phyloP scores from a whole-genome alignment of 2,888 invertebrate genomes.

The Lomographa bimaculata region DNA sequence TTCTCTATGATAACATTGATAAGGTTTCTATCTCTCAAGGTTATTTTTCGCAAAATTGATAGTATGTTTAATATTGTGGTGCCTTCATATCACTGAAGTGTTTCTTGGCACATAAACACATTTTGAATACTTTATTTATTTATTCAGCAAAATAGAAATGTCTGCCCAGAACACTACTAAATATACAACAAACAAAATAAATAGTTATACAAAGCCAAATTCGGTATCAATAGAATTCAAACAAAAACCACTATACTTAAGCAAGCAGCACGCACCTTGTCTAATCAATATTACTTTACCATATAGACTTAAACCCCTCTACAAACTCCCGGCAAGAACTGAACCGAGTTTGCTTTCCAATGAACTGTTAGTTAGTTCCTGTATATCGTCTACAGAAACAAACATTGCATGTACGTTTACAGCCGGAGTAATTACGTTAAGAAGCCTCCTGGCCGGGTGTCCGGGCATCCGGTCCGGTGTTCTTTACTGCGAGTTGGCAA shows the following conservation, averaged over 20 bases:
- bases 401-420: conserved; percentile 40
- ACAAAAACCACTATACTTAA: too few relatives aligned
- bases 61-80: too few relatives aligned
- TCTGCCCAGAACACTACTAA: too few relatives aligned
- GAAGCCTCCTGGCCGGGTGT: conserved; percentile 38
- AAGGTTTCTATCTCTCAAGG: conserved; percentile 2
- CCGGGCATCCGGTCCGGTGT: conserved; percentile 43
- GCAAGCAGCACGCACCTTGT: conserved; percentile 4
- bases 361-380: conserved; percentile 33
- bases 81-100: too few relatives aligned
- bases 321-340: conserved; percentile 7
- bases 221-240: too few relatives aligned
- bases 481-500: conserved; percentile 53
- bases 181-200: too few relatives aligned
- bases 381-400: conserved; percentile 25
- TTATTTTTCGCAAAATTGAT: too few relatives aligned
- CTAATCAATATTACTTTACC: conserved; percentile 13
- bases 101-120: too few relatives aligned
- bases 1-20: conserved; percentile 11
- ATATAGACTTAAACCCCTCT: conserved; percentile 12
- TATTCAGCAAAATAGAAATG: too few relatives aligned
- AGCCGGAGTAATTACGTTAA: conserved; percentile 61
- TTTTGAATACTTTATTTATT: too few relatives aligned
- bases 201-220: too few relatives aligned
- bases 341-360: conserved; percentile 28